These are phyloP conservation scores for Pimpla rufipes DNA, from an alignment of 2,888 invertebrate genomes.

Conservation along the genomic window DNA sequence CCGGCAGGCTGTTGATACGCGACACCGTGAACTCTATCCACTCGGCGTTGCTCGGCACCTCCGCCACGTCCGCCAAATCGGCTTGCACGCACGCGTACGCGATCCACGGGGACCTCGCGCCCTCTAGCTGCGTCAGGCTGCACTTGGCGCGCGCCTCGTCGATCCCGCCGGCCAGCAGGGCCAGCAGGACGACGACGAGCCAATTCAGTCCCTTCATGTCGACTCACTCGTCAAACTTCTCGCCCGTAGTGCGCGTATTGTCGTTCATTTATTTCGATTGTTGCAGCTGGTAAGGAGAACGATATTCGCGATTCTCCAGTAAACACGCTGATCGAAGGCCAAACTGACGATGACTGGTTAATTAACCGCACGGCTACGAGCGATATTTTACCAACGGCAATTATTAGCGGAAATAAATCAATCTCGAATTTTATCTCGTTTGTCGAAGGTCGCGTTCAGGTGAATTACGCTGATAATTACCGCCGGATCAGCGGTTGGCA, in stretches of 20 bases:
- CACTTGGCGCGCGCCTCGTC: conserved; percentile 73
- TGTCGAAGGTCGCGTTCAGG: too few relatives aligned
- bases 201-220: background rate
- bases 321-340: too few relatives aligned
- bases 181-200: conserved; percentile 20
- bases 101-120: conserved; percentile 70
- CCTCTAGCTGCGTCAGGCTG: conserved; percentile 71
- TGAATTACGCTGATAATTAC: too few relatives aligned
- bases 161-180: background rate
- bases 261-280: background rate
- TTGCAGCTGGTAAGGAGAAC: too few relatives aligned
- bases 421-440: background rate
- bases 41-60: conserved; percentile 74
- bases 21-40: conserved; percentile 81
- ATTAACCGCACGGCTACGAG: background rate
- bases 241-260: background rate
- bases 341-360: too few relatives aligned
- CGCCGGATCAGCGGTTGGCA: too few relatives aligned
- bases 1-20: conserved; percentile 72
- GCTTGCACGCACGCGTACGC: conserved; percentile 78
- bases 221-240: background rate
- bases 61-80: conserved; percentile 73
- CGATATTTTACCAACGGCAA: background rate
- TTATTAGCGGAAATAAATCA: background rate
- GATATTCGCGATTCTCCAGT: too few relatives aligned